phyloP scores from a whole-genome alignment of 1,140 invertebrate genomes.

The Nasonia giraulti region DNA sequence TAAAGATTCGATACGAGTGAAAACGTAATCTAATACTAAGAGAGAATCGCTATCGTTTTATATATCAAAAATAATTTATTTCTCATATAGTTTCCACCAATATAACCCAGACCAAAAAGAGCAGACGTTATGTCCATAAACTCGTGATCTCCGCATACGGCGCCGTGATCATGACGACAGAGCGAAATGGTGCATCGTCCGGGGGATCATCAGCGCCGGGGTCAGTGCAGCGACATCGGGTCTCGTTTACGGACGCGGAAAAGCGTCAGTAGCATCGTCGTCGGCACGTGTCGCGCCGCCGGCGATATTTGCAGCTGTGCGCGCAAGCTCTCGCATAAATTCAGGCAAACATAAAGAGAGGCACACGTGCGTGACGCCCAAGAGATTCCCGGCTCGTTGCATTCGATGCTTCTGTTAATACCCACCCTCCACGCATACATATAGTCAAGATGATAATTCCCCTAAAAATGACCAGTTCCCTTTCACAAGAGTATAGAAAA shows the following conservation, averaged over 20 bases:
- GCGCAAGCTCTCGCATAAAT: neutral
- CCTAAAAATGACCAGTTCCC: no score
- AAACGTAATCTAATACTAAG: no score
- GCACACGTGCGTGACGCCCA: neutral
- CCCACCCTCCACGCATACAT: no score
- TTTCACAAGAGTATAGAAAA: no score
- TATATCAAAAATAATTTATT: no score
- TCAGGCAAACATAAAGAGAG: neutral
- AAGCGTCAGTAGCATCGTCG: neutral
- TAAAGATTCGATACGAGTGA: no score
- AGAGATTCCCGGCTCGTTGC: no score
- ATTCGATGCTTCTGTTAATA: no score
- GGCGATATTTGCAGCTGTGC: conserved; percentile 22
- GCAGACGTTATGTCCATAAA: neutral
- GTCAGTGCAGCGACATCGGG: neutral
- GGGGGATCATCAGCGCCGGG: neutral
- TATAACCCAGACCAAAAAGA: neutral
- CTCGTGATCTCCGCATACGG: neutral
- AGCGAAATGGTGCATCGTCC: neutral
- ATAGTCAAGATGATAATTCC: no score
- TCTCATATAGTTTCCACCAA: no score
- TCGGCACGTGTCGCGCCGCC: neutral
- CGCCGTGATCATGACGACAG: neutral
- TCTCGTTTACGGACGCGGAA: neutral
- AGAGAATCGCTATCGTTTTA: no score